Evolutionary conservation across 2,888 invertebrate genomes (phyloP).

Genomic region (Pandemis heparana): DNA sequence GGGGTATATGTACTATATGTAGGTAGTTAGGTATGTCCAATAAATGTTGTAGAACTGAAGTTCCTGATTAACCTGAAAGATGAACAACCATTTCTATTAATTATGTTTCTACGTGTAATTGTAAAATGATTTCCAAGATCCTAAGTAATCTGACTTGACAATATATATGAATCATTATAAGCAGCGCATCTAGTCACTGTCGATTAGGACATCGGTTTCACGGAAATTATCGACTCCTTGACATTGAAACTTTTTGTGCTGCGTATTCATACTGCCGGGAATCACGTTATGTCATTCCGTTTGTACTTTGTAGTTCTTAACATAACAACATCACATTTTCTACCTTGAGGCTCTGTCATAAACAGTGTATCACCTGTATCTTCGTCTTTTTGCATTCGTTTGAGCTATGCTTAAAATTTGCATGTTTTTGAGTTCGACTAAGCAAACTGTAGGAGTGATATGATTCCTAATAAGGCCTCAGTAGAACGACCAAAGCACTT

Average conservation of each 20-base stretch:
- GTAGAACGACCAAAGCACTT: slow-evolving; percentile 13
- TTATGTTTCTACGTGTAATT: background rate
- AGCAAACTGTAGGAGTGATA: slow-evolving; percentile 4
- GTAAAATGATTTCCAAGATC: background rate
- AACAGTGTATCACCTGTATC: background rate
- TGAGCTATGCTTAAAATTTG: background rate
- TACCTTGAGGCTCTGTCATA: background rate
- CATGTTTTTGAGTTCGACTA: background rate
- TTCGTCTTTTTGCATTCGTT: background rate
- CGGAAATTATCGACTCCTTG: slow-evolving; percentile 42
- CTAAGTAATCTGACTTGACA: background rate
- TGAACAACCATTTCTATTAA: too few species aligned
- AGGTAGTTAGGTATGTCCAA: too few species aligned
- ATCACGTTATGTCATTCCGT: slow-evolving; percentile 36
- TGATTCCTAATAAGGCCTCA: slow-evolving; percentile 20
- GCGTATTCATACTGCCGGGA: slow-evolving; percentile 40
- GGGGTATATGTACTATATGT: too few species aligned
- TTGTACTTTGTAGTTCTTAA: slow-evolving; percentile 18
- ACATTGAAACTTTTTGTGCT: slow-evolving; percentile 43
- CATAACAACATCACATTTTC: slow-evolving; percentile 20
- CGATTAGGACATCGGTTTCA: slow-evolving; percentile 36
- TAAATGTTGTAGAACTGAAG: background rate
- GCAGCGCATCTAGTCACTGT: slow-evolving; percentile 19
- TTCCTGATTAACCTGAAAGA: background rate
- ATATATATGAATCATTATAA: slow-evolving; percentile 22